Base-by-base conservation (phyloP, 2,113 vertebrate species). In the Salvelinus sp. region DNA sequence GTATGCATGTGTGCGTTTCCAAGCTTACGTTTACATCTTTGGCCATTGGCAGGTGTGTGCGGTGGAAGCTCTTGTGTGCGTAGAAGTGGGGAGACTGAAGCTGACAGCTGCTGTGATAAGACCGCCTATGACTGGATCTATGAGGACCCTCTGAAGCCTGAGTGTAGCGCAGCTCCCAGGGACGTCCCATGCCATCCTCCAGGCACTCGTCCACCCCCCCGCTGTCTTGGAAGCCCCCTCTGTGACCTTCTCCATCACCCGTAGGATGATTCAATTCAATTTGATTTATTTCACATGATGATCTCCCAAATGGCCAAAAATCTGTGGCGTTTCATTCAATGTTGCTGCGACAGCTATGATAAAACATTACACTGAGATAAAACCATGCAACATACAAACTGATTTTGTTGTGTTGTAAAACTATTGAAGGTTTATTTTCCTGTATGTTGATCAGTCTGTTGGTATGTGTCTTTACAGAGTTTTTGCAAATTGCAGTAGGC, bases 41-140 rank as follows among this genome's bases (percentile, higher is more conserved):
- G 2, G 18, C 72, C n/a, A 7, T 63, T 60, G 2, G n/a, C 73
- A 94, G 93, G 92, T 77, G 87, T 88, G 13, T 93, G 92, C 50
- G 91, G 90, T 3, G 89, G 80, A 0, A 72, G 33, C 13, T 91
- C 91, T 1, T 93, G 93, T 50, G 48, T 91, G 57, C 91, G 92
- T 54, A 87, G 65, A 77, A 73, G 84, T 72, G 91, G 92, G 0
- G 27, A 20, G 1, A 63, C 79, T 0, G 93, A 94, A 73, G 48
- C 70, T 0, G 69, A 88, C 38, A 58, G 25, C 25, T 94, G 93
- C 77, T 94, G 92, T 81, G 82, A 77, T 16, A 85, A 88, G 71
- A 93, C 92, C 0, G 86, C 92, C 1, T 82, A 86, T 38, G 90
- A 90, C 25, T 94, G 93, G 91, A 57, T 93, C 12, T 81, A 82